Base-by-base conservation (phyloP, 2,113 vertebrate genomes). In the Halcyon senegalensis region DNA sequence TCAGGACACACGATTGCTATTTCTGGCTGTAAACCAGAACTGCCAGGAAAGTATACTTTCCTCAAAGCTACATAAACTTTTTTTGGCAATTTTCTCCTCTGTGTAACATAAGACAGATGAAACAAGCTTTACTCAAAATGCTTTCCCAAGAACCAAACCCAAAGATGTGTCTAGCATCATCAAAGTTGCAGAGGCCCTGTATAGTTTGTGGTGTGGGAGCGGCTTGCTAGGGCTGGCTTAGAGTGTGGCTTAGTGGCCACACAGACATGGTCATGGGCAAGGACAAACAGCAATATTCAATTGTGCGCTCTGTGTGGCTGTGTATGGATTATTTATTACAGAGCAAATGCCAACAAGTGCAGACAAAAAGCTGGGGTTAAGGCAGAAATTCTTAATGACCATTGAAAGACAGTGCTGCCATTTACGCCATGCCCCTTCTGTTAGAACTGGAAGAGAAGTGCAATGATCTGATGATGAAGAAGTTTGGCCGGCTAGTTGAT, bases 401-500 rank as follows among this genome's bases (percentile, higher is more conserved):
- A 53, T 3, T 41, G 41, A 73, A 56, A 9, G 23, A 28, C 58
- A 44, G 44, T 16, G n/a, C 30, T 58, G 9, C 51, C 48, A 31
- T 59, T 89, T 89, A 51, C 92, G 91, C 43, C 8, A 0, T 81
- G 43, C 59, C 70, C 17, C 10, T 96, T 75, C 94, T 87, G 30
- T 43, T 67, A 99, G 99, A 39, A 75, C 96, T 99, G 96, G 97
- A 99, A 88, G 92, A 98, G 78, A 98, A 95, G 16, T 99, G 98
- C 80, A 80, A 89, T 11, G n/a, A 98, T 28, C 73, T 99, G 72
- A 99, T 99, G 99, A 94, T 99, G 97, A 97, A 93, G 96, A 99
- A 99, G 97, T 99, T 99, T 84, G 99, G 99, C 51, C 97, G 96
- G 17, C 64, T 98, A 85, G 98, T 99, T 95, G 97, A 99, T 84